Conservation (phyloP, 2,888 invertebrate genomes). For the Arrhopalites spinosus region DNA sequence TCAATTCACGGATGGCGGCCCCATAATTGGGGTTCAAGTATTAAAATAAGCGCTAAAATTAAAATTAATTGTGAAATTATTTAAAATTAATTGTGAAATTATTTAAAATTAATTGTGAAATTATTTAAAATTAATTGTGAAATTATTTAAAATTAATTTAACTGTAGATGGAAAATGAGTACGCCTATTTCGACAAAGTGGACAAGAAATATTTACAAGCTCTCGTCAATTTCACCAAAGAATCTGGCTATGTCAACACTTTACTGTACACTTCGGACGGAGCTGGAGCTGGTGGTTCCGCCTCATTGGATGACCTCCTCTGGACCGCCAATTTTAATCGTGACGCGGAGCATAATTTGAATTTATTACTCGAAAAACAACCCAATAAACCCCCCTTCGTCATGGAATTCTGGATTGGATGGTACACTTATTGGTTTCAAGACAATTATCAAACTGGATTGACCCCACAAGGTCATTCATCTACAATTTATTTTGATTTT, state of each 20-base stretch:
- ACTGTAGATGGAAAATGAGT: constrained; percentile 66
- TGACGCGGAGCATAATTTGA: constrained; percentile 60
- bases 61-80: too few relatives aligned
- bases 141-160: too few relatives aligned
- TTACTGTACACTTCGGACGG: constrained; percentile 64
- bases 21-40: constrained; percentile 63
- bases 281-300: too few relatives aligned
- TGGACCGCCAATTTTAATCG: too few relatives aligned
- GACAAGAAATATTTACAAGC: constrained; percentile 59
- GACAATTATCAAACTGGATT: too few relatives aligned
- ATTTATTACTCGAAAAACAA: constrained; percentile 64
- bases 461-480: too few relatives aligned
- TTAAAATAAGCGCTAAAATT: too few relatives aligned
- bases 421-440: constrained; percentile 3
- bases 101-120: too few relatives aligned
- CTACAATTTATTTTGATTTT: too few relatives aligned
- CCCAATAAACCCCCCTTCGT: neutral
- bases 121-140: too few relatives aligned
- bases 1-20: constrained; percentile 62
- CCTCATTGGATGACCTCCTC: too few relatives aligned
- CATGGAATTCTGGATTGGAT: constrained; percentile 50
- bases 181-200: constrained; percentile 59
- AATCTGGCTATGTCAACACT: constrained; percentile 60
- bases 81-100: too few relatives aligned
- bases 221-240: constrained; percentile 59